A percentile compares a stretch with the other conserved stretches of the same genome.
Conservation (phyloP, 1,140 invertebrate genomes). For the Orius laevigatus region DNA sequence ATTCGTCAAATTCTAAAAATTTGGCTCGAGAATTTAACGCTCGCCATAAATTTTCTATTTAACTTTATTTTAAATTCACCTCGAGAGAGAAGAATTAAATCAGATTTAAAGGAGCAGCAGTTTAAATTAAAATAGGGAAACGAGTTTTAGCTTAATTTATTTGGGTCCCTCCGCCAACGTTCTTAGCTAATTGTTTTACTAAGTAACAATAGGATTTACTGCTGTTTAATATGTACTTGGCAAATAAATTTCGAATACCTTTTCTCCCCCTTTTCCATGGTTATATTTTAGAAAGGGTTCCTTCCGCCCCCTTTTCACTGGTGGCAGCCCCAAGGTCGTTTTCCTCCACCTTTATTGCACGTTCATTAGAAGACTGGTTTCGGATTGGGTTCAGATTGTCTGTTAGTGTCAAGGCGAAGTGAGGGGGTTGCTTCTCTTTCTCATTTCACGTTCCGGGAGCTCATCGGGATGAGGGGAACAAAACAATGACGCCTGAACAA, state of each 20-base stretch:
- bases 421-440: too few species aligned
- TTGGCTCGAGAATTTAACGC: too few species aligned
- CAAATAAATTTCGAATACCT: constrained; percentile 7
- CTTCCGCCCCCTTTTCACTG: background rate
- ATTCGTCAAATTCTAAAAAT: too few species aligned
- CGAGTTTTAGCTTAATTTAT: constrained; percentile 10
- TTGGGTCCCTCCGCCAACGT: constrained; percentile 3
- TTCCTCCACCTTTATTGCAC: background rate
- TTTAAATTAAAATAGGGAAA: constrained; percentile 10
- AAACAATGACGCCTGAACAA: too few species aligned
- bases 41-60: too few species aligned
- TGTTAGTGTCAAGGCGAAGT: too few species aligned
- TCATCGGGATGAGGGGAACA: too few species aligned
- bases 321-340: background rate
- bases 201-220: constrained; percentile 9
- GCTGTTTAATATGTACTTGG: constrained; percentile 10
- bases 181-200: constrained; percentile 9
- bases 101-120: constrained; percentile 1
- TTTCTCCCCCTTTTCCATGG: background rate
- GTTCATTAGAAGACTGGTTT: constrained; percentile 2
- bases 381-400: constrained; percentile 2
- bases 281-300: background rate
- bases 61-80: too few species aligned
- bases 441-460: too few species aligned
- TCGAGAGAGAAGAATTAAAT: constrained; percentile 8